Evolutionary conservation across 2,797 vertebrate species (phyloP).

Genomic region (Anolis apletophallus): DNA sequence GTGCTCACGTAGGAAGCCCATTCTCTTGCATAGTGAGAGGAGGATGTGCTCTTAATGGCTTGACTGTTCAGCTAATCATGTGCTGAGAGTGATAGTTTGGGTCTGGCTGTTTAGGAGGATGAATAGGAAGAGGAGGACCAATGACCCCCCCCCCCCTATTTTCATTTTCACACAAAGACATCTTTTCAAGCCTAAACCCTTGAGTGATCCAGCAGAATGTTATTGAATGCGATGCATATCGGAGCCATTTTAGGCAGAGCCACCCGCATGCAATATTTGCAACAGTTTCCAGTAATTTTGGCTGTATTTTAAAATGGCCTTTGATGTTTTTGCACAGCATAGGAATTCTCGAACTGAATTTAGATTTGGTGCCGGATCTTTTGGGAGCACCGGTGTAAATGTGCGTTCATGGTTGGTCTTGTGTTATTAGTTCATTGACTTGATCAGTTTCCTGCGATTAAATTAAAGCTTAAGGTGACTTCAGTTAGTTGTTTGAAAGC

Average conservation of each 20-base stretch:
- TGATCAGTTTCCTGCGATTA: background rate
- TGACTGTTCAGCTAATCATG: constrained; percentile 78
- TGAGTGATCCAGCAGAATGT: background rate
- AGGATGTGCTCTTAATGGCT: constrained; percentile 80
- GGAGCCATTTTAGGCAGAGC: background rate
- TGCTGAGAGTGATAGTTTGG: constrained; percentile 67
- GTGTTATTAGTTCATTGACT: background rate
- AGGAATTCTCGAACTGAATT: background rate
- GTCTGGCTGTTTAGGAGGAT: constrained; percentile 39
- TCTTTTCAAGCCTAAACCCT: background rate
- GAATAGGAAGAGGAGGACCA: constrained; percentile 43
- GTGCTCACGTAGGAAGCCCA: constrained; percentile 72
- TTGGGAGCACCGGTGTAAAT: background rate
- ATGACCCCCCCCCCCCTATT: too few relatives aligned
- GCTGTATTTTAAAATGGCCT: background rate
- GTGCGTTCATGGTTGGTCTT: too few relatives aligned
- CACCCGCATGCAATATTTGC: background rate
- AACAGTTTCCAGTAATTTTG: background rate
- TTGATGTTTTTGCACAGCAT: background rate
- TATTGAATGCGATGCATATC: background rate
- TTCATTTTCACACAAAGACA: constrained; percentile 8
- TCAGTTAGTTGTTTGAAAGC: background rate
- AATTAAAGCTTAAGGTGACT: background rate
- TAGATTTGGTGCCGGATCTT: background rate
- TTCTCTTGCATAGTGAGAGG: constrained; percentile 78